Conservation (phyloP, 2,797 vertebrate genomes). For the Mormyrus proboscirostris region DNA sequence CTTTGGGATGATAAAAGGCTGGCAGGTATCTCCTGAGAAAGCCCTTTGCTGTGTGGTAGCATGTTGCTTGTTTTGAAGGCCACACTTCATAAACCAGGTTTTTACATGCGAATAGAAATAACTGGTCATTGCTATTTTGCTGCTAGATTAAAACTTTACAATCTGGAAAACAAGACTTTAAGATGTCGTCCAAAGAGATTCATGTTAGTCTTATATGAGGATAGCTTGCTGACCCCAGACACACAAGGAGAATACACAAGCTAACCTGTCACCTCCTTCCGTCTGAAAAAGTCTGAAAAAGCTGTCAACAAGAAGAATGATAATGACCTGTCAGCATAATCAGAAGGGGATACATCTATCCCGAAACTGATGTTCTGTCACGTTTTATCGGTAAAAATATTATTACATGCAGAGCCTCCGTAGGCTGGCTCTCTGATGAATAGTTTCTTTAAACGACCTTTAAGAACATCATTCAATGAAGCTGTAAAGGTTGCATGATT, state of each 20-base stretch:
- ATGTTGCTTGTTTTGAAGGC: neutral
- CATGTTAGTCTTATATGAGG: neutral
- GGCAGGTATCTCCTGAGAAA: neutral
- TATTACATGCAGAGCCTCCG: constrained; percentile 33
- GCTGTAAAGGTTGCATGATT: constrained; percentile 25
- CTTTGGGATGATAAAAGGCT: constrained; percentile 1
- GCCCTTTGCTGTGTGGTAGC: neutral
- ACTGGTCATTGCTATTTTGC: neutral
- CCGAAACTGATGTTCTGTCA: constrained; percentile 39
- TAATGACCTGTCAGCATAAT: constrained; percentile 39
- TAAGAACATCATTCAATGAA: constrained; percentile 30
- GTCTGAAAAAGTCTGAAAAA: constrained; percentile 19
- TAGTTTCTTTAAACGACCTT: constrained; percentile 35
- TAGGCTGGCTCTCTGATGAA: constrained; percentile 39
- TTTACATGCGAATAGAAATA: constrained; percentile 3
- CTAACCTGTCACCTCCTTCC: constrained; percentile 34
- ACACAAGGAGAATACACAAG: constrained; percentile 8
- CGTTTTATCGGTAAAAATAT: constrained; percentile 36
- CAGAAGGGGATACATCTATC: constrained; percentile 44
- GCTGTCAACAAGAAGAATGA: constrained; percentile 40
- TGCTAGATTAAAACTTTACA: constrained; percentile 1
- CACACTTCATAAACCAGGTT: neutral
- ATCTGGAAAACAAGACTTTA: neutral
- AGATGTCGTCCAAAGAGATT: neutral
- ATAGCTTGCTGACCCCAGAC: neutral